Evolutionary conservation across 1,140 invertebrate genomes (phyloP).

Genomic region (Papilio helenus): DNA sequence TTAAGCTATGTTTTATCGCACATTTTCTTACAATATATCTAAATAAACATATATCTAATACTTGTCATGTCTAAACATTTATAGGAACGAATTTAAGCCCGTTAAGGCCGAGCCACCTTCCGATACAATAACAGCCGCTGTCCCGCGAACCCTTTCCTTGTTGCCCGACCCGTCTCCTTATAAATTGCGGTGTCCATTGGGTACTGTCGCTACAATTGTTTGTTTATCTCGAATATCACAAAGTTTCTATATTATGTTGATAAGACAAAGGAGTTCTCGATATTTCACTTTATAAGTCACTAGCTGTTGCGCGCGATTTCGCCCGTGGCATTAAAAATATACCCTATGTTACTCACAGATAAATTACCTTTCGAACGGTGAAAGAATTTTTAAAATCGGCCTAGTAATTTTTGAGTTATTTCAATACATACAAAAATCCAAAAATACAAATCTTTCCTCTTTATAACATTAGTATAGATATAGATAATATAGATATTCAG

Average conservation of each 20-base stretch:
- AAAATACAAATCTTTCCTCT: too few relatives aligned
- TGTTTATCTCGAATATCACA: conserved; percentile 50
- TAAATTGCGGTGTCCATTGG: conserved; percentile 78
- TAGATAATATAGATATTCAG: too few relatives aligned
- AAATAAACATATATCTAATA: too few relatives aligned
- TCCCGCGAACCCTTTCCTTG: conserved; percentile 71
- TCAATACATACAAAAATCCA: too few relatives aligned
- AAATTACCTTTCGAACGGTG: too few relatives aligned
- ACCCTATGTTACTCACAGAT: too few relatives aligned
- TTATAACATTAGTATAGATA: too few relatives aligned
- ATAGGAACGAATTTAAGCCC: conserved; percentile 50
- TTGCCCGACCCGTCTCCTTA: conserved; percentile 58
- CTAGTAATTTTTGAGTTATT: too few relatives aligned
- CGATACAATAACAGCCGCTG: conserved; percentile 78
- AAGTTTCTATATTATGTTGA: conserved; percentile 12
- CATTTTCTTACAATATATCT: neutral
- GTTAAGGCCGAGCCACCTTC: conserved; percentile 78
- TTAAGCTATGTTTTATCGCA: neutral
- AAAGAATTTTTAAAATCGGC: too few relatives aligned
- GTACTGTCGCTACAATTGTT: conserved; percentile 53
- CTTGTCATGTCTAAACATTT: conserved; percentile 46
- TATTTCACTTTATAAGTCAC: too few relatives aligned
- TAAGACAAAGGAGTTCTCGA: neutral
- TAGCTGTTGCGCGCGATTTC: too few relatives aligned
- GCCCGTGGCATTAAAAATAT: too few relatives aligned